phyloP scores from a whole-genome alignment of 2,888 invertebrate genomes.

The Plebejus melissa region DNA sequence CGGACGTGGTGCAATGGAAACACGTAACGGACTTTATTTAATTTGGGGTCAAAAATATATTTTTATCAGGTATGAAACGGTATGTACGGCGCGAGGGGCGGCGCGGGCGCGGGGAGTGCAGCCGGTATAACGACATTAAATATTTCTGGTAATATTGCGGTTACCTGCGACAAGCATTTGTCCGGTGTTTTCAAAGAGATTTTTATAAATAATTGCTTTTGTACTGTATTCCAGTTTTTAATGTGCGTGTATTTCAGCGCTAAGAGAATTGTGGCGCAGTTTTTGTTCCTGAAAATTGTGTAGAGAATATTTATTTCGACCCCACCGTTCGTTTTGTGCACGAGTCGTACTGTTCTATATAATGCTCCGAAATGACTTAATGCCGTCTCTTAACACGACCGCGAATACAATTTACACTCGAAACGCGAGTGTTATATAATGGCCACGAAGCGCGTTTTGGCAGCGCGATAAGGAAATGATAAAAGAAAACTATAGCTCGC shows the following conservation, averaged over 20 bases:
- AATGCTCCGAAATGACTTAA: slow-evolving; percentile 32
- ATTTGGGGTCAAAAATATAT: slow-evolving; percentile 49
- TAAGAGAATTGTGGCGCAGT: slow-evolving; percentile 43
- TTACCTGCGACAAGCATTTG: slow-evolving; percentile 61
- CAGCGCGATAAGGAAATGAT: slow-evolving; percentile 78
- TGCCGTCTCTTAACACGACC: slow-evolving; percentile 36
- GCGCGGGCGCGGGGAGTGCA: slow-evolving; percentile 43
- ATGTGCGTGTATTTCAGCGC: slow-evolving; percentile 45
- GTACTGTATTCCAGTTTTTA: slow-evolving; percentile 46
- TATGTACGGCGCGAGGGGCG: slow-evolving; percentile 46
- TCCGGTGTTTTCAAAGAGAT: slow-evolving; percentile 57
- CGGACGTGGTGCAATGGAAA: slow-evolving; percentile 42
- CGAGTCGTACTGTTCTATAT: slow-evolving; percentile 23
- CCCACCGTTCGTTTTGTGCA: slow-evolving; percentile 39
- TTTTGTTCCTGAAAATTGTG: slow-evolving; percentile 44
- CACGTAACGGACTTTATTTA: slow-evolving; percentile 43
- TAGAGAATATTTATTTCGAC: slow-evolving; percentile 43
- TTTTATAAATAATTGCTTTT: slow-evolving; percentile 60
- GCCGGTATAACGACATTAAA: slow-evolving; percentile 57
- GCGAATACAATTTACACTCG: slow-evolving; percentile 65
- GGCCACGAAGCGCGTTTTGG: slow-evolving; percentile 78
- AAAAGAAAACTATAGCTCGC: slow-evolving; percentile 75
- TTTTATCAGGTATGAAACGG: slow-evolving; percentile 48
- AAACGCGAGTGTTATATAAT: slow-evolving; percentile 68
- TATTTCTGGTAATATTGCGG: slow-evolving; percentile 63